Conservation (phyloP, 1,140 invertebrate genomes). For the Chrysoperla carnea region DNA sequence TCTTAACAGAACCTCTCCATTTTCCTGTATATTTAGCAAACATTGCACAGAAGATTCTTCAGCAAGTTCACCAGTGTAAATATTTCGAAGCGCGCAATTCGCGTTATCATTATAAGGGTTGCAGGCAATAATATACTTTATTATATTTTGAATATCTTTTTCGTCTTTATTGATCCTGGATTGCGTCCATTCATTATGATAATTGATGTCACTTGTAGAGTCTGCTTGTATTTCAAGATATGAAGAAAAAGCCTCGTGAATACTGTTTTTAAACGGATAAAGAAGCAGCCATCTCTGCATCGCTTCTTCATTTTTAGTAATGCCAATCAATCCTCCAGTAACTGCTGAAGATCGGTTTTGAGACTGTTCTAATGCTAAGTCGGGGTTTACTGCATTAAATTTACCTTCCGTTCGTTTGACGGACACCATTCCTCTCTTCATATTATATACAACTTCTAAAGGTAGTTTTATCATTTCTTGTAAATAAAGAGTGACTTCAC, state of each 20-base stretch:
- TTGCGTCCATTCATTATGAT: too few relatives aligned
- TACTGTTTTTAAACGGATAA: too few relatives aligned
- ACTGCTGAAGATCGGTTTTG: conserved; percentile 11
- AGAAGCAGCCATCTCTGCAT: too few relatives aligned
- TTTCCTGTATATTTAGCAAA: conserved; percentile 4
- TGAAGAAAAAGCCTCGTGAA: too few relatives aligned
- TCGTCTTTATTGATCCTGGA: too few relatives aligned
- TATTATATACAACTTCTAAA: conserved; percentile 8
- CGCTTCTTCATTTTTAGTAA: conserved; percentile 11
- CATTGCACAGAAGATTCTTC: conserved; percentile 10
- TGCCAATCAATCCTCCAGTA: conserved; percentile 13
- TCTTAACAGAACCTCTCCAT: conserved; percentile 3
- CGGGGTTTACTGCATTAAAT: conserved; percentile 9
- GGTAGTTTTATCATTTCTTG: conserved; percentile 10
- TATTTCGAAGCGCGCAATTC: conserved; percentile 8
- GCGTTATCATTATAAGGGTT: conserved; percentile 5
- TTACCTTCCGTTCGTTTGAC: conserved; percentile 9
- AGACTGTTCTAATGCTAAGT: conserved; percentile 9
- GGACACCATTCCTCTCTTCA: conserved; percentile 10
- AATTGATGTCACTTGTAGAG: too few relatives aligned
- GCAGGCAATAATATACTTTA: conserved; percentile 7
- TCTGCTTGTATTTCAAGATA: too few relatives aligned
- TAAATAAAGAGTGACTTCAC: conserved; percentile 12
- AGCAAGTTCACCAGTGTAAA: conserved; percentile 9
- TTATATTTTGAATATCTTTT: too few relatives aligned